These are phyloP conservation scores for Oceanites oceanicus DNA, from an alignment of 2,113 vertebrate species.

Conservation along the genomic window DNA sequence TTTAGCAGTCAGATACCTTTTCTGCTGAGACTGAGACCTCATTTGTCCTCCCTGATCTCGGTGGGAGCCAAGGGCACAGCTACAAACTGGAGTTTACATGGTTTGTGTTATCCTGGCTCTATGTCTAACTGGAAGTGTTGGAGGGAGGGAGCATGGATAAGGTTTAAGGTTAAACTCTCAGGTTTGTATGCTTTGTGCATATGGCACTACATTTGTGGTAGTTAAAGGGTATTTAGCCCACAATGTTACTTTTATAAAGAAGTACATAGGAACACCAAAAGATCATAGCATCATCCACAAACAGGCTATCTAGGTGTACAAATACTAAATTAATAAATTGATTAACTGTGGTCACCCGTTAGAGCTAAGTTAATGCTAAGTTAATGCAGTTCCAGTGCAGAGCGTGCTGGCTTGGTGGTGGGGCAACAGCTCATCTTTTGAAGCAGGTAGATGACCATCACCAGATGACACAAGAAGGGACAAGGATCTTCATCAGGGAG, in stretches of 20 bases:
- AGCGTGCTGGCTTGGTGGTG: background rate
- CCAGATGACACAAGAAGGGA: background rate
- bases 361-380: background rate
- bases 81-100: background rate
- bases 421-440: background rate
- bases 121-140: background rate
- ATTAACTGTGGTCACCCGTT: background rate
- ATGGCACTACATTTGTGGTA: background rate
- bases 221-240: background rate
- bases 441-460: background rate
- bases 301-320: background rate
- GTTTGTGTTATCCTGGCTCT: background rate
- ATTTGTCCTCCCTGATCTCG: background rate
- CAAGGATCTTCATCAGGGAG: background rate
- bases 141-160: background rate
- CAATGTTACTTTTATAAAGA: background rate
- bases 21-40: background rate
- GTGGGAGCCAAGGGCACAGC: background rate
- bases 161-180: background rate
- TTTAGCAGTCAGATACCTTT: background rate
- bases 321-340: background rate
- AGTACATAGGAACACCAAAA: background rate
- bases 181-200: background rate
- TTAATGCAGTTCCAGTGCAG: background rate
- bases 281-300: background rate